Evolutionary conservation across 2,113 vertebrate species (phyloP), one percentile per base, ranked within the genome.

Genomic region (Aramus guarauna): DNA sequence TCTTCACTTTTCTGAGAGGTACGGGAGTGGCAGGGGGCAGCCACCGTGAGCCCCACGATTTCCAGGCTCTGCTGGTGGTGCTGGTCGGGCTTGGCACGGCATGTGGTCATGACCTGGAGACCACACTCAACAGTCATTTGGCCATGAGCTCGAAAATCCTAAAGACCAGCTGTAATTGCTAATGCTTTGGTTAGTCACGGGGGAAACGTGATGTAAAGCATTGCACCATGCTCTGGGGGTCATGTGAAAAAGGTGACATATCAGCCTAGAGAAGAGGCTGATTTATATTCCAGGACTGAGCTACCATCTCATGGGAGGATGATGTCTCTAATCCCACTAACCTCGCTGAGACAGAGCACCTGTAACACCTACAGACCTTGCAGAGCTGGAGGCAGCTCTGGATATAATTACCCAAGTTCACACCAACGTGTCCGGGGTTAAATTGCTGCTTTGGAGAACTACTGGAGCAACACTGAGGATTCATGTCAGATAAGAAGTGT

Each of bases 291-390:
- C 85, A 79, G 69, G 30, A 26, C 80, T 82, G 47, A 95, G 39
- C 52, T 32, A 47, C 73, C 56, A 10, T 77, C 92, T 82, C 86
- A 15, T 8, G 77, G 77, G 91, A 90, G 75, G 77, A 82, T 91
- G 91, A 55, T 85, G 80, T 63, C 12, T 63, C 56, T 96, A 78
- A 96, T 90, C 87, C 69, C 8, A 29, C 60, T 78, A 47, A 75
- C 80, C 72, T 67, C 55, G 77, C 94, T 47, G 88, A 84, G 83
- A 67, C 83, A 89, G n/a, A 91, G 93, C 94, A 87, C 94, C 89
- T 71, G 68, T 63, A 68, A 87, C 91, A 90, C 56, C 60, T 55
- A 17, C 64, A 67, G 80, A 24, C 72, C 84, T 68, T 0, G 0
- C 36, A 67, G 80, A 55, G 77, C 79, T 59, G 37, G 53, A 86